A percentile compares a stretch with the other conserved stretches of the same genome.
phyloP scores from a whole-genome alignment of 2,888 invertebrate genomes.

The Volucella inflata region DNA sequence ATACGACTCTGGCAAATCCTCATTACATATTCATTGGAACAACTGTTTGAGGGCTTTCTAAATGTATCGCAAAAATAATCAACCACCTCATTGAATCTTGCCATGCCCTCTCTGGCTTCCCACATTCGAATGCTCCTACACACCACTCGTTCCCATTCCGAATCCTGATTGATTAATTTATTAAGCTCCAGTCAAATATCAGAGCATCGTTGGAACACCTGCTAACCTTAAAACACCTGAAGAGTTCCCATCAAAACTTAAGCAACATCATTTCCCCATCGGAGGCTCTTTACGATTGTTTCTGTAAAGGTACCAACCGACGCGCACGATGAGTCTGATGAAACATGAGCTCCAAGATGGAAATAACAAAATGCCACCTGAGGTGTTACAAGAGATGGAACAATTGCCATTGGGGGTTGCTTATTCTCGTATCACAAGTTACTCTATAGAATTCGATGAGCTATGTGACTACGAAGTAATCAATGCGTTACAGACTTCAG shows the following conservation, averaged over 20 bases:
- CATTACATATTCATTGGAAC: slow-evolving; percentile 48
- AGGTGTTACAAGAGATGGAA: slow-evolving; percentile 17
- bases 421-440: neutral
- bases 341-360: slow-evolving; percentile 26
- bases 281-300: slow-evolving; percentile 9
- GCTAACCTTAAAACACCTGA: slow-evolving; percentile 8
- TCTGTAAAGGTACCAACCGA: neutral
- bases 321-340: neutral
- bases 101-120: neutral
- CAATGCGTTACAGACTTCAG: slow-evolving; percentile 5
- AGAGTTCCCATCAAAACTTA: slow-evolving; percentile 18
- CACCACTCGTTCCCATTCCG: too few relatives aligned
- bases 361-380: slow-evolving; percentile 33
- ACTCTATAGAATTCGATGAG: neutral
- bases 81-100: neutral
- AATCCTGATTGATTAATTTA: slow-evolving; percentile 39
- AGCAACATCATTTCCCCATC: slow-evolving; percentile 14
- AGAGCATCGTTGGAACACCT: slow-evolving; percentile 34
- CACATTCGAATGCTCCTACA: too few relatives aligned
- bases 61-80: slow-evolving; percentile 31
- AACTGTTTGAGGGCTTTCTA: slow-evolving; percentile 3
- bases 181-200: slow-evolving; percentile 26
- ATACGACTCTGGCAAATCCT: slow-evolving; percentile 5
- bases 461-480: neutral
- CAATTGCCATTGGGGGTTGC: slow-evolving; percentile 5